Percentiles rank a stretch among this genome's conserved stretches.
Conservation (phyloP, 2,113 vertebrate species). For the Percopsis transmontana region DNA sequence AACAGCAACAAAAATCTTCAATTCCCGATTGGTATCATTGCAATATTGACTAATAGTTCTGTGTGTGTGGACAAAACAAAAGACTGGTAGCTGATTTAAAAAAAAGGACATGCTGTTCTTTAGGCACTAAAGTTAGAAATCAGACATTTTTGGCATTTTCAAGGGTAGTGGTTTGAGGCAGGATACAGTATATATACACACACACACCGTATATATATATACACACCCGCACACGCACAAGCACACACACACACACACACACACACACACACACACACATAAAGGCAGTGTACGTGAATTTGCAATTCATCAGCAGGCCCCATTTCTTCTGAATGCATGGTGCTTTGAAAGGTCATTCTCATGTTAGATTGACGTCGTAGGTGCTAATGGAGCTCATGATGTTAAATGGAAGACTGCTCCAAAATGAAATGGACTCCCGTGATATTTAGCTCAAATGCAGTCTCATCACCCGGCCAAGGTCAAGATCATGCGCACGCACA, state of each 20-base stretch:
- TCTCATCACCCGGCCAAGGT: slow-evolving; percentile 41
- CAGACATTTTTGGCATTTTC: not conserved
- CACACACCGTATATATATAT: too few species aligned
- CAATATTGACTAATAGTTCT: too few species aligned
- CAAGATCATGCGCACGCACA: slow-evolving; percentile 1
- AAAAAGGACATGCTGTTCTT: too few species aligned
- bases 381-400: slow-evolving; percentile 21
- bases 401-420: slow-evolving; percentile 39
- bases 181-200: slow-evolving; percentile 5
- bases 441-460: slow-evolving; percentile 36
- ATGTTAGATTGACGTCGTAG: slow-evolving; percentile 26
- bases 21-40: too few species aligned
- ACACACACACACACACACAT: too few species aligned
- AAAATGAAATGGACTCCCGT: slow-evolving; percentile 18
- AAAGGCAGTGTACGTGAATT: slow-evolving; percentile 1
- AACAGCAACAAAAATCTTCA: too few species aligned
- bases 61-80: too few species aligned
- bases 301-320: slow-evolving; percentile 29
- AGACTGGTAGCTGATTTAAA: too few species aligned
- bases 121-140: not conserved
- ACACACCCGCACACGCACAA: too few species aligned
- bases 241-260: too few species aligned
- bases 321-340: slow-evolving; percentile 16
- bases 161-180: slow-evolving; percentile 30
- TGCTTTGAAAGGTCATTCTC: slow-evolving; percentile 52